Evolutionary conservation across 2,888 invertebrate genomes (phyloP), one percentile per base, ranked within the genome.

Genomic region (Boloria euphrosyne): DNA sequence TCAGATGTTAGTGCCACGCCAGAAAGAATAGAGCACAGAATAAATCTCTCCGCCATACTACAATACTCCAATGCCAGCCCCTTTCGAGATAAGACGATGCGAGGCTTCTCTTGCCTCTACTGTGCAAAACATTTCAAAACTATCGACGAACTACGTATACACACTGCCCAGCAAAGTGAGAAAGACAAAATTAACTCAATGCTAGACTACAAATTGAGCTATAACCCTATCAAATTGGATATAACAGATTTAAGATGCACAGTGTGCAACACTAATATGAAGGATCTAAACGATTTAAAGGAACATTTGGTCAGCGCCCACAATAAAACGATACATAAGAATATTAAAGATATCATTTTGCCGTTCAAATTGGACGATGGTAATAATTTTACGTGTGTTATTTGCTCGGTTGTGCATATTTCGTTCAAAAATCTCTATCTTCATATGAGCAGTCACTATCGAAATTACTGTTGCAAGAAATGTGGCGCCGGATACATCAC

Each of bases 41-140:
- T 91, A 68, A 92, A 92, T 79, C 78, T 92, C 3, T 89, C 90
- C 2, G 78, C 88, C 44, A 90, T 92, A 72, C 86, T 92, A n/a
- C 89, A 90, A 76, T 83, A 79, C 80, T 91, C 91, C 78, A 92
- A 90, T 75, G 92, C 92, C 27, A 90, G 87, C 74, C 92, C 92
- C 1, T 92, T 92, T 76, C 78, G 89, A 31, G 91, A 92, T 77
- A 92, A 92, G 78, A 92, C 91, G 0, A 80, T 82, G 62, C 78
- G 84, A 4, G 92, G 92, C 49, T 92, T 90, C 84, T 89, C 91
- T 68, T 92, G 92, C 69, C 86, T 91, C 38, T 92, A 92, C 79
- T 92, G 92, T 80, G 80, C 86, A 1, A 82, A 89, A 73, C 73
- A 82, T 69, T 92, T 90, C 78, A 79, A 77, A 5, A 76, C 80